Conservation (phyloP, 1,140 invertebrate genomes). For the Cyclargus thomasi region DNA sequence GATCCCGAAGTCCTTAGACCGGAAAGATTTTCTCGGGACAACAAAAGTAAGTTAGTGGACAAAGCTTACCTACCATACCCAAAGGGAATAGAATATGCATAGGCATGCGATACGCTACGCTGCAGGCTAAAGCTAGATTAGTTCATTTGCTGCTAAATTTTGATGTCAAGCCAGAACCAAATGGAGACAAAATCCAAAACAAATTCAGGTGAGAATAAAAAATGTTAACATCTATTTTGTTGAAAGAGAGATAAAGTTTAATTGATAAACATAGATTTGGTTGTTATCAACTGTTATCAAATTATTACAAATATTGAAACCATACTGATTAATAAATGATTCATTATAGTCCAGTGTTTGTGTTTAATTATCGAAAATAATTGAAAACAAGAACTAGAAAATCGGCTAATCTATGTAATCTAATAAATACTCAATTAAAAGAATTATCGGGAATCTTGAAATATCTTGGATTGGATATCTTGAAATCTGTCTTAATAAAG, state of each 20-base stretch:
- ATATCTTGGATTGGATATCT: too few relatives aligned
- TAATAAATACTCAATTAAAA: too few relatives aligned
- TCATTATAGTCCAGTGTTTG: too few relatives aligned
- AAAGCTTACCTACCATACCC: conserved; percentile 81
- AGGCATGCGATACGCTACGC: conserved; percentile 70
- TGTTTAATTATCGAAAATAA: too few relatives aligned
- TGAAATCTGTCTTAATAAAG: too few relatives aligned
- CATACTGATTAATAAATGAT: too few relatives aligned
- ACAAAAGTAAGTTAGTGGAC: conserved; percentile 54
- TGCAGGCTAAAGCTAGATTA: conserved; percentile 63
- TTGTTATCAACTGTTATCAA: too few relatives aligned
- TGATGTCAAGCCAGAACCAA: conserved; percentile 2
- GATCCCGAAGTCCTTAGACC: conserved; percentile 78
- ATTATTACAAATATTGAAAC: too few relatives aligned
- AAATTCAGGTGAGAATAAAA: background rate
- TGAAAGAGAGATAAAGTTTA: background rate
- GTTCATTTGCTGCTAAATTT: conserved; percentile 36
- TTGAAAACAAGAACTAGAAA: too few relatives aligned
- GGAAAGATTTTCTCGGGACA: conserved; percentile 75
- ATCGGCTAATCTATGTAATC: too few relatives aligned
- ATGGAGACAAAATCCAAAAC: background rate
- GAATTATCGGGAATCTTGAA: too few relatives aligned
- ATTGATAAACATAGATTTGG: too few relatives aligned
- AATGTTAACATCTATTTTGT: background rate
- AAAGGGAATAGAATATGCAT: conserved; percentile 82